Conservation (phyloP, 2,113 vertebrate species). For the Cnemophilus loriae region DNA sequence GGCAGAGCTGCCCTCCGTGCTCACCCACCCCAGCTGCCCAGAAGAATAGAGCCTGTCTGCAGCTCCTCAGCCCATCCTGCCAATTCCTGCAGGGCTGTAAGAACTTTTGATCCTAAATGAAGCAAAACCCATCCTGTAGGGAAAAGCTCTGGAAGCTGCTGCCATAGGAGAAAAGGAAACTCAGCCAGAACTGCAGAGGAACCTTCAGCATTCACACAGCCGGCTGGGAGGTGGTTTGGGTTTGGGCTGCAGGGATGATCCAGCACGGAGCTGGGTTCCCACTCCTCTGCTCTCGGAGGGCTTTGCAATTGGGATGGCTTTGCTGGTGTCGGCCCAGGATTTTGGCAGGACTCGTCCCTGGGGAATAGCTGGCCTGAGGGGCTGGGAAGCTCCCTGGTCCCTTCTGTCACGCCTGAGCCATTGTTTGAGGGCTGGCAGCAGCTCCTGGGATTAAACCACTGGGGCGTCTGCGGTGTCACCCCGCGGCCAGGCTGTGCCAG, state of each 20-base stretch:
- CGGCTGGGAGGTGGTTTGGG: neutral
- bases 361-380: neutral
- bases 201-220: neutral
- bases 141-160: neutral
- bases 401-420: neutral
- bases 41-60: neutral
- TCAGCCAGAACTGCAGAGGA: neutral
- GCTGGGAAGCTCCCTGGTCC: neutral
- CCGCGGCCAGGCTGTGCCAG: neutral
- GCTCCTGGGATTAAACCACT: neutral
- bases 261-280: neutral
- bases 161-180: neutral
- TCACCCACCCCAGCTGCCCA: neutral
- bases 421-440: constrained; percentile 5
- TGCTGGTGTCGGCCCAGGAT: neutral
- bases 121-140: neutral
- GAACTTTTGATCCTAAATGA: neutral
- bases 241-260: neutral
- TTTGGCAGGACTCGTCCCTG: neutral
- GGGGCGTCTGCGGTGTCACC: neutral
- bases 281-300: neutral
- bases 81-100: neutral
- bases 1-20: neutral
- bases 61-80: neutral
- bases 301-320: neutral